These are phyloP conservation scores for Stratiolaelaps scimitus DNA, from an alignment of 1,140 invertebrate genomes.

Conservation along the genomic window DNA sequence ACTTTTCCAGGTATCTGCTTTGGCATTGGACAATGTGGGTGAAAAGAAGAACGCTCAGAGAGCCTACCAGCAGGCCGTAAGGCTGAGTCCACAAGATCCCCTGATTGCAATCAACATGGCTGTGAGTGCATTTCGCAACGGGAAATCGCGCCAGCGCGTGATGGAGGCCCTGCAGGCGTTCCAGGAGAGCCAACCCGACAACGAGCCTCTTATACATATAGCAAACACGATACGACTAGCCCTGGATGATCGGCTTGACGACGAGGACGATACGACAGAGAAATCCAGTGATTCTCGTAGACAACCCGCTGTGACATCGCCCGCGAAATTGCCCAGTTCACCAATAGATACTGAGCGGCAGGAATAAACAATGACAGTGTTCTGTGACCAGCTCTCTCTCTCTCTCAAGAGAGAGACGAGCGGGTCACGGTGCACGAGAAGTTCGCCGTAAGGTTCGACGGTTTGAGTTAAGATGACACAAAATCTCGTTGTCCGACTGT, in stretches of 20 bases:
- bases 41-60: neutral
- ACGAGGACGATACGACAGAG: neutral
- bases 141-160: neutral
- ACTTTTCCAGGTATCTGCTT: neutral
- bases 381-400: no score
- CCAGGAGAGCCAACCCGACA: slow-evolving; percentile 16
- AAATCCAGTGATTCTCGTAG: no score
- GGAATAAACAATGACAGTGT: no score
- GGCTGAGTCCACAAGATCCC: slow-evolving; percentile 8
- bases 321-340: no score
- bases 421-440: no score
- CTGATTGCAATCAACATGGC: slow-evolving; percentile 27
- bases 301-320: no score
- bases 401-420: no score
- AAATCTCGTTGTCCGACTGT: no score
- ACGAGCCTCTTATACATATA: slow-evolving; percentile 11
- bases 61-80: slow-evolving; percentile 3
- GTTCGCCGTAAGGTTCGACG: no score
- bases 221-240: slow-evolving; percentile 6
- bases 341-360: no score
- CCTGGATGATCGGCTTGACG: neutral
- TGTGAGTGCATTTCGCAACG: slow-evolving; percentile 16
- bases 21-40: slow-evolving; percentile 14
- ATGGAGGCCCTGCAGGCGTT: slow-evolving; percentile 23
- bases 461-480: no score